Evolutionary conservation across 2,797 vertebrate genomes (phyloP).

Genomic region (Columba guinea): DNA sequence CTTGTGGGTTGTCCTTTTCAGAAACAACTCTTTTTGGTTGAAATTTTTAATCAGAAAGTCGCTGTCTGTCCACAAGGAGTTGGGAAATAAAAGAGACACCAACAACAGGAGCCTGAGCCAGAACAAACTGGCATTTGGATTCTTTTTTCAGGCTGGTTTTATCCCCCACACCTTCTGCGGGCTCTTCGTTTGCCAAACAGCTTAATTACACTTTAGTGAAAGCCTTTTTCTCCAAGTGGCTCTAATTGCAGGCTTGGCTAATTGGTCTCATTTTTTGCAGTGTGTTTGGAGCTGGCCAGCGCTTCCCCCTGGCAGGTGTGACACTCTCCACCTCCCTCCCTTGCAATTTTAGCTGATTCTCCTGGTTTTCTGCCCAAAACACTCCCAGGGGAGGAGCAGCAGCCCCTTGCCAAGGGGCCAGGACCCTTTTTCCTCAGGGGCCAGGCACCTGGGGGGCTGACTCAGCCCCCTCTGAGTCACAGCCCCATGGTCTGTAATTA

Average conservation of each 20-base stretch:
- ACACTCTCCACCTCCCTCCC: neutral
- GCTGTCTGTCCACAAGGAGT: neutral
- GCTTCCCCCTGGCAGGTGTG: neutral
- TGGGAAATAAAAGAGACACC: neutral
- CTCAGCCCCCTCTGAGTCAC: slow-evolving; percentile 26
- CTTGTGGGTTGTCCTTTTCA: fast-evolving
- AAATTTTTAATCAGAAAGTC: neutral
- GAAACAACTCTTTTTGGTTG: neutral
- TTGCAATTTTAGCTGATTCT: fast-evolving
- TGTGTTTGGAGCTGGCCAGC: neutral
- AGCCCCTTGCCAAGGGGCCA: fast-evolving
- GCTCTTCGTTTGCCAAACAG: neutral
- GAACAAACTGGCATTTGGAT: neutral
- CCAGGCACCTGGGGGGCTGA: neutral
- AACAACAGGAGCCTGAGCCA: neutral
- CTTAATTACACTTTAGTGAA: slow-evolving; percentile 40
- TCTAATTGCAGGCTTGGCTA: slow-evolving; percentile 48
- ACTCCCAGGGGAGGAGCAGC: neutral
- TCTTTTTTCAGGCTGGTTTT: neutral
- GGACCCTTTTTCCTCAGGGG: fast-evolving
- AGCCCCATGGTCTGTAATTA: neutral
- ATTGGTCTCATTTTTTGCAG: neutral
- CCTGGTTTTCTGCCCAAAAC: fast-evolving
- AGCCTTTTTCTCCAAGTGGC: neutral
- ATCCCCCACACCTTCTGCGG: neutral